phyloP scores from a whole-genome alignment of 2,888 invertebrate species.

The Therioaphis trifolii region DNA sequence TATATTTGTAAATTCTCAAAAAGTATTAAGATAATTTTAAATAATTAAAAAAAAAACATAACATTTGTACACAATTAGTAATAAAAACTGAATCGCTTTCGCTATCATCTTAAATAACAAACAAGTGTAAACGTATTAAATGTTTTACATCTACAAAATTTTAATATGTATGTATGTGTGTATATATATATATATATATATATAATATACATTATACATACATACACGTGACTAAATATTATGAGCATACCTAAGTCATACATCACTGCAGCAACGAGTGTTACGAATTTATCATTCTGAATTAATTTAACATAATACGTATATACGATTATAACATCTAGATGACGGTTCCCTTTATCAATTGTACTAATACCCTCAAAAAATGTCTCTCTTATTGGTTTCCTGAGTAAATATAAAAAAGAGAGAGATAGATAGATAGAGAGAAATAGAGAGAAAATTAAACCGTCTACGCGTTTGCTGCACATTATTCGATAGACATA shows the following conservation, averaged over 20 bases:
- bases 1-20: not conserved
- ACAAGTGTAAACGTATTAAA: constrained; percentile 33
- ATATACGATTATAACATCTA: constrained; percentile 23
- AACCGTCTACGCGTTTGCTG: not conserved
- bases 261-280: not conserved
- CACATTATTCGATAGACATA: not conserved
- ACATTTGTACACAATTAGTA: constrained; percentile 50
- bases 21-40: constrained; percentile 32
- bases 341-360: constrained; percentile 28
- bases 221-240: constrained; percentile 48
- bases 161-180: not conserved
- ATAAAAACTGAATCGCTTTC: constrained; percentile 15
- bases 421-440: not conserved
- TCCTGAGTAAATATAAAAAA: not conserved
- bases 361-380: constrained; percentile 21
- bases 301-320: not conserved
- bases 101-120: constrained; percentile 20
- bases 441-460: not conserved
- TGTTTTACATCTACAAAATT: constrained; percentile 42
- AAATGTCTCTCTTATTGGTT: constrained; percentile 23
- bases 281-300: not conserved
- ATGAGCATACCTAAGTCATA: constrained; percentile 42
- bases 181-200: too few species aligned
- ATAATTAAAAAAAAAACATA: constrained; percentile 36
- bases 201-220: not conserved